Base-by-base conservation (phyloP, 2,797 vertebrate genomes). In the Vipera latastei region DNA sequence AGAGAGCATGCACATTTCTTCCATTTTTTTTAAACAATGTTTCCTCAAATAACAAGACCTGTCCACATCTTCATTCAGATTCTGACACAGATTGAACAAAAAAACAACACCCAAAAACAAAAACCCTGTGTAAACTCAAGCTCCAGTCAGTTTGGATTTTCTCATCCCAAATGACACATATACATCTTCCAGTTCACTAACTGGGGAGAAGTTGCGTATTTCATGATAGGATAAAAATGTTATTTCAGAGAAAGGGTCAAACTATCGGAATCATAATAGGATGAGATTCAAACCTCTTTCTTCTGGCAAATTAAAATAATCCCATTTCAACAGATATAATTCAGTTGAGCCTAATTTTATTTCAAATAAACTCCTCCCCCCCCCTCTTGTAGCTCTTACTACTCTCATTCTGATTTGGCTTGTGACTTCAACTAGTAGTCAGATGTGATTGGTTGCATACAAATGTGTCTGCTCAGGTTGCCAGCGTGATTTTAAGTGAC, bases 11-110 rank as follows among this genome's bases (percentile, higher is more conserved):
- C 25, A 85, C 86, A 26, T 59, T 88, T 90, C 94, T 95, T 93
- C 95, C 91, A 89, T 93, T 88, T 92, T 95, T 69, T 90, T 60
- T 12, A 26, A 95, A 96, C 95, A 85, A 93, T 96, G 95, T 96
- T 92, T 93, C 89, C 93, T 85, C 93, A 92, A 96, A 92, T 94
- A 90, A 96, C 93, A 93, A 61, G 83, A 92, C 92, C 94, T 95
- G 55, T 88, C 69, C 28, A 91, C 87, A 91, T 91, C 92, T 95
- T 93, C 91, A 91, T 92, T 94, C 87, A 93, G 95, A 94, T 88
- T 86, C 89, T 93, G 91, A 85, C 93, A 91, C 92, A 0, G 12
- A 26, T 48, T 1, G 83, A 95, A 96, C 0, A 1, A 88, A 11
- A 11, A 7, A 9, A 51, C 51, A 53, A 53, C 1, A 9, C 8